Conservation (phyloP, 1,140 invertebrate species). For the Himalopsyche phryganea region DNA sequence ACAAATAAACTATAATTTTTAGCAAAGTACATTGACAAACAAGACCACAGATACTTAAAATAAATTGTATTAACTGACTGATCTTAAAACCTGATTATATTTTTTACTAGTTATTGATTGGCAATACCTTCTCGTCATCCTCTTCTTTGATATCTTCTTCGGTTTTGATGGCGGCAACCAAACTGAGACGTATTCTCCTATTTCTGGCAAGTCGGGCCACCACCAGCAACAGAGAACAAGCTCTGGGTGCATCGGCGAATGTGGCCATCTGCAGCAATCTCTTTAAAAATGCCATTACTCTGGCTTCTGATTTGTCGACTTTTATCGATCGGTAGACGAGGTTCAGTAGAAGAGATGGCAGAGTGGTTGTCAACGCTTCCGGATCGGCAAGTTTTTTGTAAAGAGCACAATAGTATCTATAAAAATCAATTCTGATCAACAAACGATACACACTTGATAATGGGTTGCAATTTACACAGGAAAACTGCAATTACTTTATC, state of each 20-base stretch:
- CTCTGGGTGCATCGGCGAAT: constrained; percentile 21
- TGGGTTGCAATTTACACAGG: too few species aligned
- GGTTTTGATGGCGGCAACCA: too few species aligned
- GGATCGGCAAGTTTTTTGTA: constrained; percentile 84
- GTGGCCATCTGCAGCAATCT: constrained; percentile 73
- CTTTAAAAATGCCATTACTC: constrained; percentile 86
- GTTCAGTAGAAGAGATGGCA: constrained; percentile 82
- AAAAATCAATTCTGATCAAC: constrained; percentile 35
- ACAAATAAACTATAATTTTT: too few species aligned
- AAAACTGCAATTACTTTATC: too few species aligned
- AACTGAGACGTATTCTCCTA: not conserved
- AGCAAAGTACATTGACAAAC: too few species aligned
- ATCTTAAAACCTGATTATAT: too few species aligned
- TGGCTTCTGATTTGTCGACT: constrained; percentile 66
- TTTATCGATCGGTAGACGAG: constrained; percentile 82
- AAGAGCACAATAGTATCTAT: constrained; percentile 82
- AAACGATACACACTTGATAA: too few species aligned
- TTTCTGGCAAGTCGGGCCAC: constrained; percentile 18
- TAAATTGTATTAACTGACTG: too few species aligned
- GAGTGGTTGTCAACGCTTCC: constrained; percentile 68
- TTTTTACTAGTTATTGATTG: too few species aligned
- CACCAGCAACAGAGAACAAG: constrained; percentile 21
- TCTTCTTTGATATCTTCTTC: constrained; percentile 10
- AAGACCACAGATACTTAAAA: too few species aligned
- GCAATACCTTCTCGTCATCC: not conserved